phyloP scores from a whole-genome alignment of 2,888 invertebrate species.

The Psylliodes chrysocephalus region DNA sequence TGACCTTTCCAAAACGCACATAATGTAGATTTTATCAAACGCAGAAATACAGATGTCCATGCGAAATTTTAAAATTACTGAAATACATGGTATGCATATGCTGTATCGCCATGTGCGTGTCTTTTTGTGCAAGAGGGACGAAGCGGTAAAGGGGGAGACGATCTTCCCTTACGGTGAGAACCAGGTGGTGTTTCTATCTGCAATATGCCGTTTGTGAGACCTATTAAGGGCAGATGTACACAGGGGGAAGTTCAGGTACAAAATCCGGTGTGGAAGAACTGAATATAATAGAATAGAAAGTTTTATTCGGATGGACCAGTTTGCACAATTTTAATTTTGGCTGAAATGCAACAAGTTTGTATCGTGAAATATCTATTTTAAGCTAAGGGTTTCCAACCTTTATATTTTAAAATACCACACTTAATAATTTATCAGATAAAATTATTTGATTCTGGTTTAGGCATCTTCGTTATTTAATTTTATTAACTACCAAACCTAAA shows the following conservation, averaged over 20 bases:
- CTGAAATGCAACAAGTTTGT: constrained; percentile 1
- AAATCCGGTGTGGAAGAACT: constrained; percentile 13
- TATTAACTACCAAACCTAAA: no score
- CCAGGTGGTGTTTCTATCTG: constrained; percentile 21
- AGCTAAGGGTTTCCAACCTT: no score
- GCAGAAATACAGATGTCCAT: not conserved
- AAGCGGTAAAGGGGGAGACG: not conserved
- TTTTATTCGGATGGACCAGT: not conserved
- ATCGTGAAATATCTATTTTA: no score
- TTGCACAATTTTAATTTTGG: not conserved
- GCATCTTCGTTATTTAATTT: no score
- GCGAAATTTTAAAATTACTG: constrained; percentile 2
- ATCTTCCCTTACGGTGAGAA: constrained; percentile 25
- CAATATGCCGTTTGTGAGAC: constrained; percentile 14
- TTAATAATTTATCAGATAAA: no score
- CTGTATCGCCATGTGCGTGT: constrained; percentile 6
- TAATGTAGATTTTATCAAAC: not conserved
- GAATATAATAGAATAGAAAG: constrained; percentile 6
- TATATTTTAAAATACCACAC: no score
- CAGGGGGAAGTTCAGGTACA: constrained; percentile 7
- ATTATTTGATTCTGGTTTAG: no score
- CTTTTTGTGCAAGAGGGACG: constrained; percentile 2
- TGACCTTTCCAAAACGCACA: no score
- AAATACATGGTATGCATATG: constrained; percentile 1
- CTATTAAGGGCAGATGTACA: not conserved